Evolutionary conservation across 2,888 invertebrate genomes (phyloP), one percentile per base, ranked within the genome.

Genomic region (Acrocyrtus sp.): DNA sequence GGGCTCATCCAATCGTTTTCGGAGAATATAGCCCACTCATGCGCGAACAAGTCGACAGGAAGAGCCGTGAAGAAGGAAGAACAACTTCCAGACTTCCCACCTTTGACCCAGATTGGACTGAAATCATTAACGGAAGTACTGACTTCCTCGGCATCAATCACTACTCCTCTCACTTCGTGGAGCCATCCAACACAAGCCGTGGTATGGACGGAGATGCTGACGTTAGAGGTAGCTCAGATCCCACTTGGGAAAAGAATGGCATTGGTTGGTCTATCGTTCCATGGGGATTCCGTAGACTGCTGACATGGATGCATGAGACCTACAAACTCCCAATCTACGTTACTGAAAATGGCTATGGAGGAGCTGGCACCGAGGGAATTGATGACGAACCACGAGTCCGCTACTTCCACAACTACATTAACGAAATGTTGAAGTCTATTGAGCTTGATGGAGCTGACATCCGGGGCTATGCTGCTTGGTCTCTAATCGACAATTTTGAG

Each of bases 101-200:
- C 8, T 78, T 80, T 34, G 67, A 72, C 34, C 15, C 47, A 5
- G 54, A 57, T 15, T 78, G 78, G 78, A 75, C 72, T 2, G 34
- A 62, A 10, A 60, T 76, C 8, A 80, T 80, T 26, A 80, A 72
- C n/a, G 79, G 78, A 15, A 54, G 72, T 0, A 57, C 75, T 47
- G 81, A 81, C 47, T 81, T 79, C 50, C 24, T 81, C 0, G 81
- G 81, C 19, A 57, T 81, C 10, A 81, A 81, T 47, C 81, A 81
- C 39, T 81, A 79, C 53, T 54, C 72, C 0, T 67, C 68, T 3
- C 63, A 75, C 6, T 65, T 61, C 17, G 74, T 79, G 0, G 51
- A 63, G 12, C 47, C 69, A 0, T 26, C 62, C 6, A 56, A 72
- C 17, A 62, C 54, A 0, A 53, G 66, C 26, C 47, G 41, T 5